These are phyloP conservation scores for Mohoua ochrocephala DNA, from an alignment of 2,113 vertebrate species.

Conservation along the genomic window DNA sequence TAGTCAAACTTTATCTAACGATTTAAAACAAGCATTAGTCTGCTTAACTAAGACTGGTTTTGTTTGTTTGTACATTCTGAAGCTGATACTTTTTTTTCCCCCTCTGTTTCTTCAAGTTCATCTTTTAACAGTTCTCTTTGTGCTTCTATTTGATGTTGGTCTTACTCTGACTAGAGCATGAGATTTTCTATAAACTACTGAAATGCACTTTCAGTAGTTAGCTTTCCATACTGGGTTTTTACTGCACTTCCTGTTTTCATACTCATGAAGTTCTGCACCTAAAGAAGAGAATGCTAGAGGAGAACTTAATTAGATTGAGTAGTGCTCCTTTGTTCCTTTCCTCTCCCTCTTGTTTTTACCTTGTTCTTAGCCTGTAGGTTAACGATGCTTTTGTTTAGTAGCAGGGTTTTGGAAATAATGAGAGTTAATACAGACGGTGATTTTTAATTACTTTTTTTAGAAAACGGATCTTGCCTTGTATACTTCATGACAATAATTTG, in stretches of 20 bases:
- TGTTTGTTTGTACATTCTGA: neutral
- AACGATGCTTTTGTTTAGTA: neutral
- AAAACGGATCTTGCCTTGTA: neutral
- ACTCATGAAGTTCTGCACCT: neutral
- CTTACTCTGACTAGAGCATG: neutral
- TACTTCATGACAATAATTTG: neutral
- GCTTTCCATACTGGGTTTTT: neutral
- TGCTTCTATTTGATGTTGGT: neutral
- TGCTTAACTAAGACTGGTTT: neutral
- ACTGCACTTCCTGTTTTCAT: neutral
- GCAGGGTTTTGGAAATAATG: neutral
- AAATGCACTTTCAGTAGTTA: neutral
- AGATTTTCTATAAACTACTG: neutral
- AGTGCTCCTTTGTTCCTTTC: neutral
- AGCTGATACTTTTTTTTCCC: neutral
- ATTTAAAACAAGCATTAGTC: neutral
- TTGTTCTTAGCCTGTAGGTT: neutral
- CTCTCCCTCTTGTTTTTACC: neutral
- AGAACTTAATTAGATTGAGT: neutral
- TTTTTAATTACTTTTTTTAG: neutral
- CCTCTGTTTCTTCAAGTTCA: neutral
- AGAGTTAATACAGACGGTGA: neutral
- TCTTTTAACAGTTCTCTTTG: neutral
- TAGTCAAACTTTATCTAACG: neutral
- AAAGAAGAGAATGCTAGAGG: neutral